Base-by-base conservation (phyloP, 2,888 invertebrate genomes). In the Stenoptilia bipunctidactyla region DNA sequence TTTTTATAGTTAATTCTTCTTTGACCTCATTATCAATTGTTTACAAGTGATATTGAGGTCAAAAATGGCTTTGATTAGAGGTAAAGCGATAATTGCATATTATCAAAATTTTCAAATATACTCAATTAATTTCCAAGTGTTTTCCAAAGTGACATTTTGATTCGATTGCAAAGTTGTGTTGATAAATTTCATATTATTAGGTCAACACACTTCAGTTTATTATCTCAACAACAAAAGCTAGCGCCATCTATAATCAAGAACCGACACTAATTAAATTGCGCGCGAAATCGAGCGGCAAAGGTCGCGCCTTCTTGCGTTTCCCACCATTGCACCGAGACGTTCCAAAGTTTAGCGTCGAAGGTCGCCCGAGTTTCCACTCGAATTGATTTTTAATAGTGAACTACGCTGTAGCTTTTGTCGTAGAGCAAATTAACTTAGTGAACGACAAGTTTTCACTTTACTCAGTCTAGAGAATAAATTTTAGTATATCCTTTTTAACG, bases 231-330 rank as follows among this genome's bases (percentile, higher is more conserved):
- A n/a, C n/a, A 20, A 20, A 2, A 30, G 6, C n/a, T 56, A 55
- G 45, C 70, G 79, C 74, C 77, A 80, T 76, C 82, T 80, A 64
- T 66, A 63, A 69, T 60, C 64, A 61, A 63, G 62, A 50, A 58
- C 72, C 58, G 58, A 56, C 68, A 83, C 76, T 85, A 84, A 83
- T 80, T 74, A 73, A 80, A 79, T 74, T 75, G 73, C 71, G 76
- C 74, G 77, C 61, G 74, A 85, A 86, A 85, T 85, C 85, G 84
- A 71, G 69, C 66, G 70, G 66, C 61, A 79, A 82, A 77, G 70
- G 67, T 76, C 75, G 73, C 71, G 68, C 61, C 69, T 72, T 55
- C 76, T 75, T 75, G 56, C 70, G 65, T 73, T 74, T 67, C 69
- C 72, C 66, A 64, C 65, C 70, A 70, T 57, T 77, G 76, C 76